Percentiles rank a stretch among this genome's conserved stretches.
Conservation (phyloP, 2,888 invertebrate genomes). For the Axea sp. region DNA sequence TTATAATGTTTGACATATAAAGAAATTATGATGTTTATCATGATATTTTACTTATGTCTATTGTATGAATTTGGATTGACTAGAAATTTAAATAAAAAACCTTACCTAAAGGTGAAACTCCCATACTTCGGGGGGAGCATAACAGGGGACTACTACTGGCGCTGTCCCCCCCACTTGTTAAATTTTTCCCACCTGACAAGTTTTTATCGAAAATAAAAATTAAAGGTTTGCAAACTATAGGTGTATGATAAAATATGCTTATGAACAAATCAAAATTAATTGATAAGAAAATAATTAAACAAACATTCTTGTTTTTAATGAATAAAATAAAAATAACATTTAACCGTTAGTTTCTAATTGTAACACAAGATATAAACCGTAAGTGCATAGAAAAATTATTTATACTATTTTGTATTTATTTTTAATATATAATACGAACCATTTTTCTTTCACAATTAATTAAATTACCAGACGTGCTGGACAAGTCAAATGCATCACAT, state of each 20-base stretch:
- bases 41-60: no score
- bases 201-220: constrained; percentile 69
- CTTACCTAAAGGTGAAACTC: constrained; percentile 82
- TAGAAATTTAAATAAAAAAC: constrained; percentile 38
- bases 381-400: constrained; percentile 13
- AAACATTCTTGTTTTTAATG: no score
- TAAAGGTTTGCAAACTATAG: constrained; percentile 11
- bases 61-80: neutral
- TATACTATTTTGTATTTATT: no score
- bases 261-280: no score
- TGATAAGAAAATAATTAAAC: no score
- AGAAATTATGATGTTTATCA: no score
- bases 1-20: no score
- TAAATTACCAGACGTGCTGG: constrained; percentile 23
- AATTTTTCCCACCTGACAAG: constrained; percentile 77
- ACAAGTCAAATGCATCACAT: no score
- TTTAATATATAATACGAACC: neutral
- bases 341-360: no score
- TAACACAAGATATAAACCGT: no score
- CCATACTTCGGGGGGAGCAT: constrained; percentile 81
- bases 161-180: constrained; percentile 80
- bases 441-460: constrained; percentile 8
- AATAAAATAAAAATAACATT: no score
- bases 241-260: no score
- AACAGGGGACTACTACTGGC: constrained; percentile 81